A percentile compares a stretch with the other conserved stretches of the same genome.
phyloP scores from a whole-genome alignment of 2,797 vertebrate genomes.

The Meda fulgida region DNA sequence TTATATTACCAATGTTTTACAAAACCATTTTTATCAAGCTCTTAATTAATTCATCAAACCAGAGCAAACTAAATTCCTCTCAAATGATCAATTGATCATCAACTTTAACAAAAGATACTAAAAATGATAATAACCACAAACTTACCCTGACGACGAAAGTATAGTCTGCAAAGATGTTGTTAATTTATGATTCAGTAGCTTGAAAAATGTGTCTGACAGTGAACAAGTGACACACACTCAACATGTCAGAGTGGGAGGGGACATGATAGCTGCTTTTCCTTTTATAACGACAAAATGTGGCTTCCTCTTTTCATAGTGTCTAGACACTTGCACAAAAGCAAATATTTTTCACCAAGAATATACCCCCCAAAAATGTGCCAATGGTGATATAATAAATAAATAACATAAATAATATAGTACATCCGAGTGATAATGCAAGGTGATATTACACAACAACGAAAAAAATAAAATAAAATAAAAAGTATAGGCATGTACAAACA shows the following conservation, averaged over 20 bases:
- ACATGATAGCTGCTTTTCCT: not conserved
- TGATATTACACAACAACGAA: not conserved
- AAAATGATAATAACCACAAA: not conserved
- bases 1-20: not conserved
- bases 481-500: conserved; percentile 45
- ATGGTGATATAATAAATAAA: not conserved
- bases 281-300: conserved; percentile 17
- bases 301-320: conserved; percentile 38
- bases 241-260: conserved; percentile 10
- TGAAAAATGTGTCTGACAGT: conserved; percentile 11
- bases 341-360: not conserved
- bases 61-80: not conserved
- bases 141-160: not conserved
- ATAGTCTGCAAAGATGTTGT: conserved; percentile 10
- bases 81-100: not conserved
- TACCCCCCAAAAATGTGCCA: not conserved
- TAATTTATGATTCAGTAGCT: not conserved
- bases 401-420: not conserved
- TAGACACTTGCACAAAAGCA: conserved; percentile 18
- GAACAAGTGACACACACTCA: conserved; percentile 6
- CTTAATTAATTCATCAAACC: not conserved
- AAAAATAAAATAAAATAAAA: not conserved
- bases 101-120: not conserved
- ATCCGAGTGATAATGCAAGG: not conserved
- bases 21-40: not conserved